Conservation (phyloP, 2,888 invertebrate species). For the Caenorhabditis uteleia region DNA sequence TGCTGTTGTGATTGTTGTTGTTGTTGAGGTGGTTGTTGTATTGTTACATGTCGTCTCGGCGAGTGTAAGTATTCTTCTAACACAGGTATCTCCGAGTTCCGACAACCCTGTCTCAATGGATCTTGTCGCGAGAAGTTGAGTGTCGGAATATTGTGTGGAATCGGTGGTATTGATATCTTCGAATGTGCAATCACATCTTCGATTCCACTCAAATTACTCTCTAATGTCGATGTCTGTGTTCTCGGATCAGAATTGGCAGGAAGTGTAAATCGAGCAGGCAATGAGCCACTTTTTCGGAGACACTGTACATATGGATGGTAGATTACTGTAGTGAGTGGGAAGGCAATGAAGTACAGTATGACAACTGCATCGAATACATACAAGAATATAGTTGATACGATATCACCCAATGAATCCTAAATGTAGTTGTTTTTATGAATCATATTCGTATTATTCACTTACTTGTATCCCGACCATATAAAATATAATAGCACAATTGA, state of each 20-base stretch:
- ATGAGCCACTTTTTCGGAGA: conserved; percentile 25
- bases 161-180: background rate
- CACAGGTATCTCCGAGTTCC: conserved; percentile 22
- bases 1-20: no score
- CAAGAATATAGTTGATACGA: conserved; percentile 53
- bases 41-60: conserved; percentile 23
- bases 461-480: conserved; percentile 66
- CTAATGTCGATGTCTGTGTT: conserved; percentile 41
- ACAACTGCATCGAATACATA: conserved; percentile 62
- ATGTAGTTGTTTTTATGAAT: no score
- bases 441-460: no score
- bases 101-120: conserved; percentile 24
- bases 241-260: no score
- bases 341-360: conserved; percentile 60
- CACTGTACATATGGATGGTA: conserved; percentile 65
- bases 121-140: conserved; percentile 31
- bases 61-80: conserved; percentile 36
- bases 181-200: conserved; percentile 29
- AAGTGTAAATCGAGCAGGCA: conserved; percentile 20
- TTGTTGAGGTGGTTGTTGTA: no score
- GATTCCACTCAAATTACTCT: conserved; percentile 34
- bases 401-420: conserved; percentile 56
- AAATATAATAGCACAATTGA: conserved; percentile 60
- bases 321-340: conserved; percentile 60
- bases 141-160: conserved; percentile 8